Evolutionary conservation across 2,888 invertebrate genomes (phyloP).

Genomic region (Blomia tropicalis): DNA sequence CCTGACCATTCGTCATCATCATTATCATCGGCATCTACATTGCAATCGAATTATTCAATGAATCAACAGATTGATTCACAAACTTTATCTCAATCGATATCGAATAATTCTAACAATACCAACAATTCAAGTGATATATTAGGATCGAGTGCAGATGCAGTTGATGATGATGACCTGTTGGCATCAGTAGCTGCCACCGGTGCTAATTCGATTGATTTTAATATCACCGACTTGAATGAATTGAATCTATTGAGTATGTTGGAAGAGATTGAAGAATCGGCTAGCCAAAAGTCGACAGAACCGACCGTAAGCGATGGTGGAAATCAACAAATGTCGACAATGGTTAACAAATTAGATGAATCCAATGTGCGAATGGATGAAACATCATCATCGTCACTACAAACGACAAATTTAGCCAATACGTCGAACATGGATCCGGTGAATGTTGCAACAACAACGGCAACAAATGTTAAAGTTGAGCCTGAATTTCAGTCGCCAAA

Average conservation of each 20-base stretch:
- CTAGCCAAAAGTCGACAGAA: not conserved
- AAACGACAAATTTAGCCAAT: not conserved
- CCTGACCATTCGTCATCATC: not conserved
- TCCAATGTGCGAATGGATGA: too few relatives aligned
- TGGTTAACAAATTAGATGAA: not conserved
- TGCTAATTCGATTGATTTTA: not conserved
- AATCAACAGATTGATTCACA: not conserved
- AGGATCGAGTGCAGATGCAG: not conserved
- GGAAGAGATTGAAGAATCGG: conserved; percentile 12
- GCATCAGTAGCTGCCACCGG: not conserved
- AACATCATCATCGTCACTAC: not conserved
- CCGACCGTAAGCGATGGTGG: not conserved
- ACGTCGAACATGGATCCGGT: not conserved
- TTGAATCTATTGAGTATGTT: conserved; percentile 8
- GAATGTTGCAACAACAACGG: not conserved
- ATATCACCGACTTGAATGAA: not conserved
- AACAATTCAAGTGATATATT: not conserved
- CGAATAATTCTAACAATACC: not conserved
- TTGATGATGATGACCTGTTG: not conserved
- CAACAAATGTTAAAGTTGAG: not conserved
- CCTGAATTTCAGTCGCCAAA: conserved; percentile 47
- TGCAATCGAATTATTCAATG: not conserved
- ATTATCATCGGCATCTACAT: not conserved
- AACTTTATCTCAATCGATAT: too few relatives aligned
- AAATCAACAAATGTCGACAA: not conserved